phyloP scores from a whole-genome alignment of 2,113 vertebrate genomes.

The Apaloderma vittatum region DNA sequence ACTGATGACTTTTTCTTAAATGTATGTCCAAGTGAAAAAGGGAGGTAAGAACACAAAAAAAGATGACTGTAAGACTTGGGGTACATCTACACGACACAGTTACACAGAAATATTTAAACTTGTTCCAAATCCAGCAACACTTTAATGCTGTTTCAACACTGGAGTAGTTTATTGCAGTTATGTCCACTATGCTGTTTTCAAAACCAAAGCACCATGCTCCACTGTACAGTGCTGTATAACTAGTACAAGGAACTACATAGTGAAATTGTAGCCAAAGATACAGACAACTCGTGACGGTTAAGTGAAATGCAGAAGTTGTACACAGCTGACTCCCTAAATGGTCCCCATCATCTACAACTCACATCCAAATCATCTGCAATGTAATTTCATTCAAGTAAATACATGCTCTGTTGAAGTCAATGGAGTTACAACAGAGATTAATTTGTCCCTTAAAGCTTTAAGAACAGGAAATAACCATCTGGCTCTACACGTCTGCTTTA shows the following conservation, averaged over 20 bases:
- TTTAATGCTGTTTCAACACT: fast-evolving
- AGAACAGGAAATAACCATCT: slow-evolving; percentile 51
- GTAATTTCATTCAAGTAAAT: not conserved
- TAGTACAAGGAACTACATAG: not conserved
- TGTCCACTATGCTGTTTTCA: not conserved
- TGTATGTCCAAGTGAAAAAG: not conserved
- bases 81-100: not conserved
- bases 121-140: not conserved
- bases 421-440: slow-evolving; percentile 20
- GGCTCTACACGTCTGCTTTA: not conserved
- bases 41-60: not conserved
- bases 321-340: not conserved
- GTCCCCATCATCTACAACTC: not conserved
- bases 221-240: not conserved
- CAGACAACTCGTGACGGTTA: not conserved
- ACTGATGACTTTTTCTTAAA: not conserved
- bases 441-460: slow-evolving; percentile 40
- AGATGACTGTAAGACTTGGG: not conserved
- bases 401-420: slow-evolving; percentile 4
- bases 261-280: not conserved
- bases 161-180: not conserved
- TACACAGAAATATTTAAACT: not conserved
- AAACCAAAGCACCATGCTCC: not conserved
- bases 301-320: not conserved
- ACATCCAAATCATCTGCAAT: not conserved